Evolutionary conservation across 2,888 invertebrate species (phyloP), one percentile per base, ranked within the genome.

Genomic region (Panopea generosa): DNA sequence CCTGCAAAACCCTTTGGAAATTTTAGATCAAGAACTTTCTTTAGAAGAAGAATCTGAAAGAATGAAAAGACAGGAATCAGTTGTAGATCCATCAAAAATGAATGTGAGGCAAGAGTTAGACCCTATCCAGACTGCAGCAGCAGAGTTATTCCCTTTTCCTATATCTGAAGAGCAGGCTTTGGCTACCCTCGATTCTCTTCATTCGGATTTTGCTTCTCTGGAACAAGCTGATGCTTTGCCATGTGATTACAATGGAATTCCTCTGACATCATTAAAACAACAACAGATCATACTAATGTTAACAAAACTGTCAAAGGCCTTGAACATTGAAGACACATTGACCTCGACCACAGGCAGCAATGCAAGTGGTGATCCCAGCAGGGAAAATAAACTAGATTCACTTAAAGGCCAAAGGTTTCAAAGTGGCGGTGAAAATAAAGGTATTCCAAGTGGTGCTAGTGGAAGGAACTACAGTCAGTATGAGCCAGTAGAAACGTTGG

Each of bases 221-320:
- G 88, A 88, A 62, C 87, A 87, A 29, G 71, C 68, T 27, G 83
- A 82, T 45, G 83, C 86, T 9, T 69, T 90, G 27, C 90, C 90
- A 38, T 83, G 81, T 27, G 87, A 88, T 56, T 88, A 89, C 60
- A 85, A 83, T 79, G 90, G 90, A 11, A 81, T 89, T 47, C 87
- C 86, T 18, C 68, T 89, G 50, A 89, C 87, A 11, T 88, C 89
- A 26, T 68, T 83, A 18, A 84, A 84, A 73, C 86, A 90, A 67
- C 87, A 90, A 70, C 88, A 90, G 52, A 90, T 90, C 33, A 86
- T 87, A 45, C 89, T 87, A 18, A 79, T 83, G 69, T 76, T 90
- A 24, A 84, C 85, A 45, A 86, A 86, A 53, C 73, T 90, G 20
- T 89, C 87, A 0, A 87, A 85, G 60, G 85, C 84, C 29, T 63